Base-by-base conservation (phyloP, 1,140 invertebrate species). In the Ceratina australensis region DNA sequence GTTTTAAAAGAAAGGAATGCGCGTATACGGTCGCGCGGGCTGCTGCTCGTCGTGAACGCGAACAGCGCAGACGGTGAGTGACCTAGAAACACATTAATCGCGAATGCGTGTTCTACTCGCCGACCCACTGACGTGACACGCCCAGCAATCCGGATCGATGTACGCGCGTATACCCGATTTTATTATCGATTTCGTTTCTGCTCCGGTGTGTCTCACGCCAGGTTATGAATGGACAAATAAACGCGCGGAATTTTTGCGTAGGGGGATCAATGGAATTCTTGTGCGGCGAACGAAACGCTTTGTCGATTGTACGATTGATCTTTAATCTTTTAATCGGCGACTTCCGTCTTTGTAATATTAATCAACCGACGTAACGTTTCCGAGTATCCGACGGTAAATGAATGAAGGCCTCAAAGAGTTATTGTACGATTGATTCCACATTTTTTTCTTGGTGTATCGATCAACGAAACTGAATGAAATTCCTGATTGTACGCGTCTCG, bases 11-110 rank as follows among this genome's bases (percentile, higher is more conserved):
- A 85, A 81, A 85, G 84, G 78, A 83, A 86, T 79, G 82, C 77
- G 77, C 33, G 79, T 63, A 60, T 56, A 74, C 71, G 54, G 1
- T 1, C 52, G 52, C 52, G 52, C 13, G 50, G 50, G 3, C 18
- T n/a, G 13, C 16, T 54, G 52, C 52, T 54, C 52, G 12, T 54
- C 71, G 20, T 69, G 52, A 49, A 28, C 76, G 76, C 78, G 33
- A 42, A 42, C 33, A 42, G 72, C 18, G 72, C 73, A 73, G n/a
- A 49, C 84, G 82, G 72, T 81, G 81, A 84, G 66, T 86, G 87
- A 88, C 87, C 87, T 83, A 88, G 86, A 88, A 89, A 88, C 81
- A 86, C 83, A 85, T 86, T 86, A 86, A 18, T 86, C 84, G 77
- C 77, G 81, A n/a, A 82, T 80, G 83, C 73, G 80, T 80, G 81